These are phyloP conservation scores for Tetramorium parvispinum DNA, from an alignment of 1,140 invertebrate genomes.

Conservation along the genomic window DNA sequence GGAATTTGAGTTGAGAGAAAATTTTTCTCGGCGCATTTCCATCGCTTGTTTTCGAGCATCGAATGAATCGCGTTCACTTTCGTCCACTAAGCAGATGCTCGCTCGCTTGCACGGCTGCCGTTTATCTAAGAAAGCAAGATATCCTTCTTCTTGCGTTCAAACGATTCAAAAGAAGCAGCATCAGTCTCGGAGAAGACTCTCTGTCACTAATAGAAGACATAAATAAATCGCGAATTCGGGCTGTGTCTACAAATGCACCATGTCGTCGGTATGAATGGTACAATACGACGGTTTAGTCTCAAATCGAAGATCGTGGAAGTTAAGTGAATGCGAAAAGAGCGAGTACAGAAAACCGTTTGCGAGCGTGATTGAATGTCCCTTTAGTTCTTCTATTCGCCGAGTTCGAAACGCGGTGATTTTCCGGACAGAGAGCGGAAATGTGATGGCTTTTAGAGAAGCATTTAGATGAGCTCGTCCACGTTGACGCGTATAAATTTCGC, in stretches of 20 bases:
- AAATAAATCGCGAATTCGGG: conserved; percentile 39
- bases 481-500: conserved; percentile 41
- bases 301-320: neutral
- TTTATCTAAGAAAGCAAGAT: conserved; percentile 5
- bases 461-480: conserved; percentile 5
- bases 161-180: neutral
- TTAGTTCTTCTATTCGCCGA: neutral
- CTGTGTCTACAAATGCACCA: conserved; percentile 33
- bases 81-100: neutral
- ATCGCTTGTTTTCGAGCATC: neutral
- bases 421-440: neutral
- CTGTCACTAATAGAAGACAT: neutral
- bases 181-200: neutral
- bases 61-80: conserved; percentile 5
- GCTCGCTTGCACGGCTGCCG: neutral
- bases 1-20: neutral
- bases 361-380: conserved; percentile 11
- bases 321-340: neutral
- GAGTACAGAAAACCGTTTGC: neutral
- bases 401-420: neutral
- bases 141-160: neutral
- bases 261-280: neutral
- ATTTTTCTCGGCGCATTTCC: neutral
- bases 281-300: neutral
- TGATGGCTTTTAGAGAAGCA: conserved; percentile 15